Base-by-base conservation (phyloP, 2,888 invertebrate species). In the Eupithecia centaureata region DNA sequence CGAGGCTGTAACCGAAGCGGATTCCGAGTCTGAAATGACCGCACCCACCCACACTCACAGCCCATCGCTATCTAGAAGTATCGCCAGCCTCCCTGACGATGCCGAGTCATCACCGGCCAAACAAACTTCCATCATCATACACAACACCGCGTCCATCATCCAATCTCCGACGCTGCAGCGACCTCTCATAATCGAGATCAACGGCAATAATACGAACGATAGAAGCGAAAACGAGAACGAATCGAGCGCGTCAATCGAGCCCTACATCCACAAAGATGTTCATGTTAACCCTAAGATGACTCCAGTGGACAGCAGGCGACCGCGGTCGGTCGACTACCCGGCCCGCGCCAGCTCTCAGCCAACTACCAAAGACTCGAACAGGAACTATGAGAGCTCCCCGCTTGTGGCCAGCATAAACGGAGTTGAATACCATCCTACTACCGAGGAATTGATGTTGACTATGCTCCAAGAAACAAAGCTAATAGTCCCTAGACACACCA, bases 231-330 rank as follows among this genome's bases (percentile, higher is more conserved):
- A 83, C 76, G 91, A 89, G 73, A 85, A 84, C 76, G 91, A 90
- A 73, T 73, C 82, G 54, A 84, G 79, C 70, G 81, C 77, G 64
- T 77, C 87, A n/a, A 79, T 80, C 7, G 92, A 92, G 69, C 88
- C 90, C 8, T 93, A 93, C 60, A 93, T 93, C 25, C 93, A 94
- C 73, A 94, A 94, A 74, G 94, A 94, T 67, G 94, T 94, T 28
- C 94, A 94, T 69, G 88, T 94, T 0, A 94, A 94, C 71, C 94
- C 94, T n/a, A 93, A 93, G 73, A 94, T 94, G 94, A 94, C 93
- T 30, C 92, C 92, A 0, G 91, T 91, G 38, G 92, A 92, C 67
- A 70, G 83, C 8, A 81, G 93, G 54, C 80, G 93, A 71, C 93
- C 92, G 47, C 84, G 89, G 0, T 92, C 93, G 0, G 92, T 91